Percentiles rank a stretch among this genome's conserved stretches.
Conservation (phyloP, 2,113 vertebrate genomes). For the Bambusicola thoracicus region DNA sequence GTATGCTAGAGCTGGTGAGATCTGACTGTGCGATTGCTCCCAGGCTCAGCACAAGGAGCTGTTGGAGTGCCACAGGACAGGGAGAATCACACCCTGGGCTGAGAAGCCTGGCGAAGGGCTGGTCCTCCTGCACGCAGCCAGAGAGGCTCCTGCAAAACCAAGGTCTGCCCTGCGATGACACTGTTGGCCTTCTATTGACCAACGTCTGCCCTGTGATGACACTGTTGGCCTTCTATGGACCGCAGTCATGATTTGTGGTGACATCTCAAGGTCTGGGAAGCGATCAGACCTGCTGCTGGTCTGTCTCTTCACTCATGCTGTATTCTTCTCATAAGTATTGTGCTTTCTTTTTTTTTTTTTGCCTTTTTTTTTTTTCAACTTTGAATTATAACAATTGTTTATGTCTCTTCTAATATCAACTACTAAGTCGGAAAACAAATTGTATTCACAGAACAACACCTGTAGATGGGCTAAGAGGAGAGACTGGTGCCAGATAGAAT, state of each 20-base stretch:
- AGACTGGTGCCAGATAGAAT: neutral
- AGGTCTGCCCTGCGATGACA: neutral
- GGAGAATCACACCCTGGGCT: fast-evolving
- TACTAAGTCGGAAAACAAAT: neutral
- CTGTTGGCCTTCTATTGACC: neutral
- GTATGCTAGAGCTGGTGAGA: neutral
- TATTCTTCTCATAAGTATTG: neutral
- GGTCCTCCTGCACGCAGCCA: neutral
- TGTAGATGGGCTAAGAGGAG: neutral
- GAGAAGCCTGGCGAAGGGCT: neutral
- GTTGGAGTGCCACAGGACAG: neutral
- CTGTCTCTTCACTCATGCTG: neutral
- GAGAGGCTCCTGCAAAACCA: neutral
- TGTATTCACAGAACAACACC: neutral
- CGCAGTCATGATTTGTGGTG: fast-evolving
- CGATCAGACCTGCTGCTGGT: neutral
- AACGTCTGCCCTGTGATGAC: neutral
- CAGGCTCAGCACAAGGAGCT: neutral
- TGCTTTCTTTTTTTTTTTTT: neutral
- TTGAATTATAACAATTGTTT: neutral
- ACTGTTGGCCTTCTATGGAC: neutral
- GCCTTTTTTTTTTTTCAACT: neutral
- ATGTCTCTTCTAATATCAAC: neutral
- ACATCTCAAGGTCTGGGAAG: neutral
- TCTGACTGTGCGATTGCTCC: neutral